These are phyloP conservation scores for Sorex fumeus DNA, from an alignment of 2,113 vertebrate species.

Conservation along the genomic window DNA sequence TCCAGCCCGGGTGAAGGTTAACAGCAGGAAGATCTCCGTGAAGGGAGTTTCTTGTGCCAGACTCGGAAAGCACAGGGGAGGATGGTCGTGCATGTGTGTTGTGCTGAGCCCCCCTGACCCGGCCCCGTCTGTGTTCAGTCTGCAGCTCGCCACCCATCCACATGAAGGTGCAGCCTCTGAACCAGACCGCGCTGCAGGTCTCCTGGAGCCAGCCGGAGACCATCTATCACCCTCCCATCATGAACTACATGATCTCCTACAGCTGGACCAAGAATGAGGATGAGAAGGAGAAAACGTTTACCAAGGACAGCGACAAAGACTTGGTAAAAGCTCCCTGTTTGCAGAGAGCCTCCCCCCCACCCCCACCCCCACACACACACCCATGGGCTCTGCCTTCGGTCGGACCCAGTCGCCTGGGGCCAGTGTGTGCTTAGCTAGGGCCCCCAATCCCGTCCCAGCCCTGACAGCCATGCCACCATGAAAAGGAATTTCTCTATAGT, in stretches of 20 bases:
- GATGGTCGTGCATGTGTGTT: fast-evolving
- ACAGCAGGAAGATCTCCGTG: fast-evolving
- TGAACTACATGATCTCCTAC: conserved; percentile 97
- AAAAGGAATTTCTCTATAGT: not conserved
- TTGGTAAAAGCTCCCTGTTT: conserved; percentile 90
- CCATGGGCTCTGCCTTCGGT: not conserved
- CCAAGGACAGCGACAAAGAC: conserved; percentile 95
- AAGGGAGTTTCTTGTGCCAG: fast-evolving
- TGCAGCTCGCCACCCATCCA: conserved; percentile 97
- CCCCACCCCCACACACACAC: fast-evolving
- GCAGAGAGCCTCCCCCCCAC: not conserved
- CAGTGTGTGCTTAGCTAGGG: fast-evolving
- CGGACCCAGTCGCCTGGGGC: fast-evolving
- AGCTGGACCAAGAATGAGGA: conserved; percentile 98
- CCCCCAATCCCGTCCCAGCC: not conserved
- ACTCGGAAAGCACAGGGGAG: fast-evolving
- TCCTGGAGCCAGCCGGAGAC: conserved; percentile 95
- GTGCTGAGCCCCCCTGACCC: conserved; percentile 45
- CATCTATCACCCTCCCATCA: conserved; percentile 96
- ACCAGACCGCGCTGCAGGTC: conserved; percentile 94
- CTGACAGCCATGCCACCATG: fast-evolving
- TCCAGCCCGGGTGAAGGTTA: no score
- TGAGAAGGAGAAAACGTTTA: conserved; percentile 96
- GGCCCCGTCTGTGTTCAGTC: conserved; percentile 86
- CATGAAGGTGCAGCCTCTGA: conserved; percentile 98